Evolutionary conservation across 2,797 vertebrate genomes (phyloP), one percentile per base, ranked within the genome.

Genomic region (Hafferia zeledoni): DNA sequence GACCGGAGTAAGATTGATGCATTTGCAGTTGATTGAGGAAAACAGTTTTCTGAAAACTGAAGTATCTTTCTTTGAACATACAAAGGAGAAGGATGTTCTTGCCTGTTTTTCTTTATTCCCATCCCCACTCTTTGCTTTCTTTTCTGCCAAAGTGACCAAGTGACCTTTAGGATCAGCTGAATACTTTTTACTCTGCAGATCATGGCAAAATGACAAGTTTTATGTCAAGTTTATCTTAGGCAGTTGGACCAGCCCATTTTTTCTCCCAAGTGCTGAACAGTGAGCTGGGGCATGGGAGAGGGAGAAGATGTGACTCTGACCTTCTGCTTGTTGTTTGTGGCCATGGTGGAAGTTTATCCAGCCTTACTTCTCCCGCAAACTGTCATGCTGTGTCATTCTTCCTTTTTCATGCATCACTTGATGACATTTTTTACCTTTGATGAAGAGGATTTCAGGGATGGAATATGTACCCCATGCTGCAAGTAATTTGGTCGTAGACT

Each of bases 241-340:
- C 6, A 68, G 24, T 3, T 4, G 5, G 37, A 24, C 33, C 47
- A 91, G 1, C 7, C 17, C 5, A 5, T 75, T 87, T 55, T 31
- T 41, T 49, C 41, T 78, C 49, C 44, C 18, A 68, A 30, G 16
- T 41, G 16, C 59, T 79, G 59, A 77, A 31, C 47, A 37, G 50
- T 46, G 60, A 31, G 2, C 1, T 63, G 41, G 3, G 9, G 0
- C 4, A 3, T 64, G 16, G 14, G 16, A 65, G 49, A 39, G 10
- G 24, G 13, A 4, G 11, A 61, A 69, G 50, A 47, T 41, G 28
- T 76, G 63, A 6, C 31, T 79, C 35, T 72, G 81, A 44, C 10
- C 19, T 53, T 64, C 59, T 76, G 8, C 10, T 6, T 71, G 13
- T 24, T 81, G 19, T 46, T 65, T 59, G 18, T 17, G 70, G 39